Conservation (phyloP, 2,888 invertebrate genomes). For the Agrochola lychnidis region DNA sequence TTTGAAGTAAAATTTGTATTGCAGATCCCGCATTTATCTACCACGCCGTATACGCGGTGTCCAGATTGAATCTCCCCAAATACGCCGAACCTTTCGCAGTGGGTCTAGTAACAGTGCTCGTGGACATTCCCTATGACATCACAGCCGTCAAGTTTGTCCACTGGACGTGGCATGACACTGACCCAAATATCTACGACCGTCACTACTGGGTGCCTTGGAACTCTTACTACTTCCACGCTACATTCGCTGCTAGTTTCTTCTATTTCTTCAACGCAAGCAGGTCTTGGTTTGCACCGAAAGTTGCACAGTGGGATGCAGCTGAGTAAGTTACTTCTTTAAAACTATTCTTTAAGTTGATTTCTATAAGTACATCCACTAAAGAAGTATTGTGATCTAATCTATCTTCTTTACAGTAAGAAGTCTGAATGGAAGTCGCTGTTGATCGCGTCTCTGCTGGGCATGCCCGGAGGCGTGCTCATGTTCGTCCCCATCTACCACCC, state of each 20-base stretch:
- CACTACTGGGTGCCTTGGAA: conserved; percentile 96
- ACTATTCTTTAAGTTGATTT: background rate
- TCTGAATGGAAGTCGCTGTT: conserved; percentile 84
- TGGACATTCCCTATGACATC: conserved; percentile 95
- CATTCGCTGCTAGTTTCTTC: conserved; percentile 93
- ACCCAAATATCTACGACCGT: conserved; percentile 93
- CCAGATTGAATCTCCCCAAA: conserved; percentile 88
- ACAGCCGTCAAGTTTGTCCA: conserved; percentile 94
- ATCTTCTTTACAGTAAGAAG: conserved; percentile 67
- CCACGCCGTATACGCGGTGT: conserved; percentile 90
- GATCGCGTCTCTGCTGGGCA: conserved; percentile 92
- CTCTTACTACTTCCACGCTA: conserved; percentile 95
- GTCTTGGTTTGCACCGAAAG: conserved; percentile 87
- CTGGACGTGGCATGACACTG: conserved; percentile 96
- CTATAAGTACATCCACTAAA: background rate
- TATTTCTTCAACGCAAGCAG: conserved; percentile 92
- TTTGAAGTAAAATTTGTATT: conserved; percentile 15
- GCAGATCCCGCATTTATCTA: conserved; percentile 92
- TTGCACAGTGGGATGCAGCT: conserved; percentile 91
- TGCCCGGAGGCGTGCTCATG: conserved; percentile 93
- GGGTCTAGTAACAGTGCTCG: conserved; percentile 93
- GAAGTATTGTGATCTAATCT: background rate
- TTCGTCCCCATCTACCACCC: conserved; percentile 95
- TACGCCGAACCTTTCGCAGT: conserved; percentile 92
- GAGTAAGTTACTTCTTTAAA: conserved; percentile 79